These are phyloP conservation scores for Halichoerus grypus DNA, from an alignment of 2,113 vertebrate genomes.

Conservation along the genomic window DNA sequence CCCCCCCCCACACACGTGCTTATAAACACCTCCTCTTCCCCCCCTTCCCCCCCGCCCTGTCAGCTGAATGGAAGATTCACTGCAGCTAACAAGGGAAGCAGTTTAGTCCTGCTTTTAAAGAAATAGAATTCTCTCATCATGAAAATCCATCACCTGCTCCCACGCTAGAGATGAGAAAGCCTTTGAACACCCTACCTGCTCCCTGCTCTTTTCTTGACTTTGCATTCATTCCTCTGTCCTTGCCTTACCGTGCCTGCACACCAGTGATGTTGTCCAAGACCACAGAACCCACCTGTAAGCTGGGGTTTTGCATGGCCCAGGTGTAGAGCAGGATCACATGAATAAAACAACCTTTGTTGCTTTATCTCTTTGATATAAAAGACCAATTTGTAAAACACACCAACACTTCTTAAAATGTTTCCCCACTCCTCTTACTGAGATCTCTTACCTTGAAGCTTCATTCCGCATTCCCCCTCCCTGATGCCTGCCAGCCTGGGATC, in stretches of 20 bases:
- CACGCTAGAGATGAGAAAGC: not conserved
- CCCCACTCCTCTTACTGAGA: not conserved
- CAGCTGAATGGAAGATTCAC: not conserved
- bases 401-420: not conserved
- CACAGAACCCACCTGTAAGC: not conserved
- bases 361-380: conserved; percentile 5
- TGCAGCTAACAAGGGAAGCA: not conserved
- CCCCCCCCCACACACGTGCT: too few species aligned
- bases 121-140: not conserved
- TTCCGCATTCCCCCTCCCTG: not conserved
- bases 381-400: not conserved
- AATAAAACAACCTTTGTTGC: not conserved
- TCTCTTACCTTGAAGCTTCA: not conserved
- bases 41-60: rapidly evolving
- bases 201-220: not conserved
- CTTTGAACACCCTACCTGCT: not conserved
- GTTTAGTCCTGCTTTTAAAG: not conserved
- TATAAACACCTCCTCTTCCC: not conserved
- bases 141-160: not conserved
- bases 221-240: not conserved
- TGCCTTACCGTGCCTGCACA: not conserved
- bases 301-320: not conserved
- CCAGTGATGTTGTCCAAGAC: not conserved
- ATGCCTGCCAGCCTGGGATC: not conserved
- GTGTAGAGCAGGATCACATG: too few species aligned